Base-by-base conservation (phyloP, 1,140 invertebrate genomes). In the Drosophila subobscura region DNA sequence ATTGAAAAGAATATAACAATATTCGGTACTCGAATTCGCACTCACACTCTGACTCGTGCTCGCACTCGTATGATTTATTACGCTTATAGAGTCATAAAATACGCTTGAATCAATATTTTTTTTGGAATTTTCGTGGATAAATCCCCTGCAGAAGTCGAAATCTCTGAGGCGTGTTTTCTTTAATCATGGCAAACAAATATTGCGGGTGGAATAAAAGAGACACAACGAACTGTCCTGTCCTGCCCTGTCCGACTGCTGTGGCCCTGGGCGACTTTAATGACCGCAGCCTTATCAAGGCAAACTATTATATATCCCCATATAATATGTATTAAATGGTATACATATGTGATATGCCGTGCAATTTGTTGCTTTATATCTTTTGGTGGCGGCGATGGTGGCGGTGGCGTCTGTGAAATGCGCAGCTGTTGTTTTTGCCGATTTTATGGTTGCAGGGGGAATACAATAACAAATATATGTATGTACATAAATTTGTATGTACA, bases 321-420 rank as follows among this genome's bases (percentile, higher is more conserved):
- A 57, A 61, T 46, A 50, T 25, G 55, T 73, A 79, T 50, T 54
- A 44, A 42, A 14, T 25, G 56, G 42, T 74, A 68, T 5, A 49
- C 42, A 60, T 53, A 23, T 40, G 37, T 51, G 37, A 80, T 58
- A 56, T 80, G 72, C 40, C 55, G 45, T 51, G 56, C 63, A 60
- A 83, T 77, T 73, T 74, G 71, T 74, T 72, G 63, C 49, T 49
- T 54, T 60, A 75, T 79, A 79, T 63, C 64, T 49, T 73, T 77
- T 60, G 45, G 57, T 23, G 33, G 8, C 25, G 25, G 25, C 22
- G n/a, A n/a, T n/a, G n/a, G 16, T 20, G 16, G 16, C 16, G 0
- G n/a, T 25, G 59, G 33, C 8, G 20, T 46, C 65, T 84, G 80
- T 49, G 80, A 84, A 85, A 77, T 59, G 56, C 51, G 57, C 80